Percentiles rank a stretch among this genome's conserved stretches.
These are phyloP conservation scores for Drosophila miranda DNA, from an alignment of 1,140 invertebrate genomes.

Conservation along the genomic window DNA sequence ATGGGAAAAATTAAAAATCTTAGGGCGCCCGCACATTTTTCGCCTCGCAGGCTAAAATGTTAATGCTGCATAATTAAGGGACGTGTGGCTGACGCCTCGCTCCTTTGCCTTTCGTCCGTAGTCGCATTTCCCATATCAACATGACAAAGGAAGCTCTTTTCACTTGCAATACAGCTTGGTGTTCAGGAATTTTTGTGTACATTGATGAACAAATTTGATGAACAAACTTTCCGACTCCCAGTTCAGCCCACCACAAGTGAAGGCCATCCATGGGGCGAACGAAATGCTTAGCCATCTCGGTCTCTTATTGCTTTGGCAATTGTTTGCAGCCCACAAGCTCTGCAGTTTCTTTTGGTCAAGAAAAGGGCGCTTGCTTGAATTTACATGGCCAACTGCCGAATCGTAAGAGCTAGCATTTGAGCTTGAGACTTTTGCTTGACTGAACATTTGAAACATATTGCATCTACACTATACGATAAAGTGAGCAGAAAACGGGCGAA, in stretches of 20 bases:
- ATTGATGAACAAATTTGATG: conserved; percentile 30
- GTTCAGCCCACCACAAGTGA: conserved; percentile 40
- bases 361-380: no score
- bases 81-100: conserved; percentile 19
- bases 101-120: conserved; percentile 22
- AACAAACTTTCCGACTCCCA: conserved; percentile 27
- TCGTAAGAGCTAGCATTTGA: no score
- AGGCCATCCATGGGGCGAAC: background rate
- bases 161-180: conserved; percentile 17
- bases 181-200: conserved; percentile 33
- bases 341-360: no score
- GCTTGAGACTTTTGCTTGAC: no score
- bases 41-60: conserved; percentile 64
- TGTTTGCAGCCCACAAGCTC: no score
- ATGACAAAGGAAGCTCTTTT: conserved; percentile 34
- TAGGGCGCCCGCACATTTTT: conserved; percentile 55
- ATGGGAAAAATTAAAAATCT: conserved; percentile 55
- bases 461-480: no score
- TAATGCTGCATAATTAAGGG: conserved; percentile 71
- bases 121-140: conserved; percentile 18
- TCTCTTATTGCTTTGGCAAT: no score
- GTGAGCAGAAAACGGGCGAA: no score
- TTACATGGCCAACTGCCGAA: no score
- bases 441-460: no score
- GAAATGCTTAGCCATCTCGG: no score